phyloP scores from a whole-genome alignment of 2,888 invertebrate genomes.

The Artemia sinica region DNA sequence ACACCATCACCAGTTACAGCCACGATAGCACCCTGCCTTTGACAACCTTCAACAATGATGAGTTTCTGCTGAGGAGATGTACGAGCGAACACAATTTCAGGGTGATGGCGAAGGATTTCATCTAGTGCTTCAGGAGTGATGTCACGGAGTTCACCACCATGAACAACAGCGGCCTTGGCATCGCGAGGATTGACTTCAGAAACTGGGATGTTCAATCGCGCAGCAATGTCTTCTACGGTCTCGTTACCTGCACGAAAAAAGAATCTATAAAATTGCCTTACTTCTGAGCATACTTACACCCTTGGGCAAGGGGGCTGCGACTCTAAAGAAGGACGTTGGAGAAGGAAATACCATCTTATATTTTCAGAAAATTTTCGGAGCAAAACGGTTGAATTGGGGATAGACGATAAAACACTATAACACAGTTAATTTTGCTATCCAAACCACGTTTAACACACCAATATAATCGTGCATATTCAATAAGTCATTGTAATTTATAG shows the following conservation, averaged over 20 bases:
- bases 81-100: slow-evolving; percentile 38
- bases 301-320: too few species aligned
- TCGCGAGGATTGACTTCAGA: slow-evolving; percentile 35
- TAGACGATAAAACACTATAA: too few species aligned
- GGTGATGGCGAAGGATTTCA: slow-evolving; percentile 29
- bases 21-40: slow-evolving; percentile 54
- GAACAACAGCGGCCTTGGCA: slow-evolving; percentile 40
- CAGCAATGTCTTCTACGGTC: slow-evolving; percentile 52
- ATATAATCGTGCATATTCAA: too few species aligned
- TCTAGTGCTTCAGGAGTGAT: slow-evolving; percentile 30
- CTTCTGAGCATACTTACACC: too few species aligned
- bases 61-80: slow-evolving; percentile 39
- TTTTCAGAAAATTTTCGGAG: too few species aligned
- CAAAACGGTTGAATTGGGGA: too few species aligned
- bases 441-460: too few species aligned
- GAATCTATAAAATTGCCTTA: not conserved
- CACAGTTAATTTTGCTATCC: too few species aligned
- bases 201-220: slow-evolving; percentile 38
- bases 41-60: slow-evolving; percentile 57
- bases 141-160: slow-evolving; percentile 32
- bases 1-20: slow-evolving; percentile 77
- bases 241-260: slow-evolving; percentile 30
- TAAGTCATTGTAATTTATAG: too few species aligned
- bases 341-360: too few species aligned
- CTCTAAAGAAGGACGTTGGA: too few species aligned